Conservation (phyloP, 2,113 vertebrate genomes). For the Podarcis raffonei region DNA sequence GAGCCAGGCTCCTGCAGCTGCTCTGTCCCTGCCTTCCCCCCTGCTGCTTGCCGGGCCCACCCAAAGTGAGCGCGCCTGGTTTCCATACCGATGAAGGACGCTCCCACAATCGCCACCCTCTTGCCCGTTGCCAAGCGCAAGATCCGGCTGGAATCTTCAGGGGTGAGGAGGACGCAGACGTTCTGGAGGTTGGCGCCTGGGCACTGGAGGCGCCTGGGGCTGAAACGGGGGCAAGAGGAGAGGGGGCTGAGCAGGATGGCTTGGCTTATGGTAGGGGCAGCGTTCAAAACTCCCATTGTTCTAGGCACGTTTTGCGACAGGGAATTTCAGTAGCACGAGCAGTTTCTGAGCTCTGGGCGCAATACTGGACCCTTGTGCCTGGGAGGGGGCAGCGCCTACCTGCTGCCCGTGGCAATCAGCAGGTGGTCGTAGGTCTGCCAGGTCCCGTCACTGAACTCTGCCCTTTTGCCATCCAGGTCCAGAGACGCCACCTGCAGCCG, state of each 20-base stretch:
- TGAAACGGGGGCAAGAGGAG: slow-evolving; percentile 39
- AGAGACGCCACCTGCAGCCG: slow-evolving; percentile 77
- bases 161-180: slow-evolving; percentile 75
- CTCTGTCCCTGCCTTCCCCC: neutral
- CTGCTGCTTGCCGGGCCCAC: no score
- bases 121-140: slow-evolving; percentile 71
- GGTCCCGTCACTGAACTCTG: slow-evolving; percentile 74
- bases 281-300: no score
- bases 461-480: slow-evolving; percentile 71
- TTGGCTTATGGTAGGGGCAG: neutral
- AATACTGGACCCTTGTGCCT: no score
- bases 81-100: slow-evolving; percentile 86
- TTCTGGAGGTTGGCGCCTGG: slow-evolving; percentile 82
- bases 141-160: slow-evolving; percentile 81
- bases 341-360: no score
- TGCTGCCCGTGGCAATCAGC: slow-evolving; percentile 85
- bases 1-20: neutral
- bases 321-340: no score
- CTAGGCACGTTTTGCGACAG: no score
- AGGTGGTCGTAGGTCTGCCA: slow-evolving; percentile 80
- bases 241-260: neutral
- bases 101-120: slow-evolving; percentile 79
- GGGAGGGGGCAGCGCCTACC: slow-evolving; percentile 62
- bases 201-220: slow-evolving; percentile 75
- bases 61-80: neutral